Conservation (phyloP, 2,113 vertebrate species). For the Grallaria varia region DNA sequence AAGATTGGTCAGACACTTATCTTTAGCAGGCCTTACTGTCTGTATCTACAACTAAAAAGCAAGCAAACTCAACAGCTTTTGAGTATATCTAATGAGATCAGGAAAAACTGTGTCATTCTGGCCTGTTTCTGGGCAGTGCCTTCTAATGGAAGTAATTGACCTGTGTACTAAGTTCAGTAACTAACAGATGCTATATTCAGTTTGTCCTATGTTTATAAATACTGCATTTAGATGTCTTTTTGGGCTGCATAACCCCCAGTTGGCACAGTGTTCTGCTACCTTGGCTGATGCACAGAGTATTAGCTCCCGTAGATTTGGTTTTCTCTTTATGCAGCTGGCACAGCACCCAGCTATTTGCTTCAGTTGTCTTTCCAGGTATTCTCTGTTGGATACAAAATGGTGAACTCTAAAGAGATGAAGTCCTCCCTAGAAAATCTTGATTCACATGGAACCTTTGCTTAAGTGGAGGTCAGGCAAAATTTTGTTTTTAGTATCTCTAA, state of each 20-base stretch:
- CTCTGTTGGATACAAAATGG: not conserved
- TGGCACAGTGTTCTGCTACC: not conserved
- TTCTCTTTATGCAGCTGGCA: not conserved
- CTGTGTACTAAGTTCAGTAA: not conserved
- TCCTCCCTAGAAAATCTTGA: not conserved
- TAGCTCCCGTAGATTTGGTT: not conserved
- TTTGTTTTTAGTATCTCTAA: not conserved
- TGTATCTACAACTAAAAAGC: not conserved
- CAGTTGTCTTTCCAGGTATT: not conserved
- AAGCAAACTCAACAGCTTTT: not conserved
- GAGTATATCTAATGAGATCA: not conserved
- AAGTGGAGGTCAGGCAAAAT: not conserved
- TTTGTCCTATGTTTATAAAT: not conserved
- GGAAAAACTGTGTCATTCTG: not conserved
- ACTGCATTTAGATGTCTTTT: not conserved
- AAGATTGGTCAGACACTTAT: not conserved
- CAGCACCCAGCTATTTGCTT: not conserved
- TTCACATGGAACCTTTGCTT: not conserved
- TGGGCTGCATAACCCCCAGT: not conserved
- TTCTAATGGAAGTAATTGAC: not conserved
- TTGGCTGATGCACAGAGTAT: not conserved
- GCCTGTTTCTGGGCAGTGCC: not conserved
- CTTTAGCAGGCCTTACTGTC: not conserved
- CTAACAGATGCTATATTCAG: not conserved
- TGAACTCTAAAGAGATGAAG: not conserved